These are phyloP conservation scores for Chromoteleia sp. DNA, from an alignment of 2,888 invertebrate species.

Conservation along the genomic window DNA sequence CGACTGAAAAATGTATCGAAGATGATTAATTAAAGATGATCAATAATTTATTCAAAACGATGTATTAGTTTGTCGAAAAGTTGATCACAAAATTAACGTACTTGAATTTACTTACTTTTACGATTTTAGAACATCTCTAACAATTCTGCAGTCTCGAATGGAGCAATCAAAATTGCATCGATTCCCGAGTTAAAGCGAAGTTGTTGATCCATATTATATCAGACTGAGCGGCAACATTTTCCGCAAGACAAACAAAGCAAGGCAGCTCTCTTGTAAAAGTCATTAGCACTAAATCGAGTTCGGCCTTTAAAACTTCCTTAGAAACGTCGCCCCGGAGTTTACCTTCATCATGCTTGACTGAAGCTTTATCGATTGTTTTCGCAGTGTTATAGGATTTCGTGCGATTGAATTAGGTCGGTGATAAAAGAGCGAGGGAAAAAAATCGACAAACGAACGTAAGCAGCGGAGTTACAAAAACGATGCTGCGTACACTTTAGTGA, in stretches of 20 bases:
- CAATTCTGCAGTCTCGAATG: background rate
- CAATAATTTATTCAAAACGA: too few relatives aligned
- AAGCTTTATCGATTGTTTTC: conserved; percentile 71
- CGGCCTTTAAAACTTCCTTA: conserved; percentile 67
- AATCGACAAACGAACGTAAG: conserved; percentile 35
- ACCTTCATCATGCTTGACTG: conserved; percentile 68
- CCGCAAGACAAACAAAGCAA: conserved; percentile 70
- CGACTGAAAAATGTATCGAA: too few relatives aligned
- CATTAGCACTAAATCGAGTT: conserved; percentile 71
- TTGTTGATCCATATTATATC: conserved; percentile 69
- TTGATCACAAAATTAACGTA: too few relatives aligned
- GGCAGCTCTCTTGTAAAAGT: conserved; percentile 70
- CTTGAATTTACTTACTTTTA: too few relatives aligned
- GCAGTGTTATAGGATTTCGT: conserved; percentile 65
- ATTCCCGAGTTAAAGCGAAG: conserved; percentile 30
- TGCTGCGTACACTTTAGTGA: conserved; percentile 53
- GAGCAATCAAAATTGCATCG: conserved; percentile 49
- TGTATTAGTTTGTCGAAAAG: too few relatives aligned
- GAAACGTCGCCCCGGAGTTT: conserved; percentile 64
- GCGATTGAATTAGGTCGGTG: conserved; percentile 66
- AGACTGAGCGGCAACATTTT: conserved; percentile 61
- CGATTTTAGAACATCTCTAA: too few relatives aligned
- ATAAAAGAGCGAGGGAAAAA: conserved; percentile 52
- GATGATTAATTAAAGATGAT: too few relatives aligned
- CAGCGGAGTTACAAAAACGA: conserved; percentile 46